Evolutionary conservation across 2,113 vertebrate genomes (phyloP).

Genomic region (Spermophilus dauricus): DNA sequence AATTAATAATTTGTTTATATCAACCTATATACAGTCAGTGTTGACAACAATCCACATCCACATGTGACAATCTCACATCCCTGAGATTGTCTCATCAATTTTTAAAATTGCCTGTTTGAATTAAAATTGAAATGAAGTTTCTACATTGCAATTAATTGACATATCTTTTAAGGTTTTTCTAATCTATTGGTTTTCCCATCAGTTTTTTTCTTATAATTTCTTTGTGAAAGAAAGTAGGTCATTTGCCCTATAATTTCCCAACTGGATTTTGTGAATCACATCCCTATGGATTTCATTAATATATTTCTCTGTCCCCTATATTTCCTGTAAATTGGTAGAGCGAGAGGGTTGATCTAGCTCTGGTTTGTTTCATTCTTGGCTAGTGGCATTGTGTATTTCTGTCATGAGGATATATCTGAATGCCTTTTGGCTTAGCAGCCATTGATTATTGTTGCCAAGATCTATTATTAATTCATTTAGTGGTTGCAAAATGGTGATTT

Average conservation of each 20-base stretch:
- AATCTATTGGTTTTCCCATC: not conserved
- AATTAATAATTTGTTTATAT: constrained; percentile 50
- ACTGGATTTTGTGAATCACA: not conserved
- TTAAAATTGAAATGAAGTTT: constrained; percentile 24
- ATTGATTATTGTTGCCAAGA: constrained; percentile 6
- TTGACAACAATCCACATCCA: not conserved
- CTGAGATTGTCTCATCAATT: constrained; percentile 8
- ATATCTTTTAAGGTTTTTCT: constrained; percentile 40
- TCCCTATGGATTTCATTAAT: not conserved
- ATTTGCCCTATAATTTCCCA: constrained; percentile 23
- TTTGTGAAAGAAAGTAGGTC: constrained; percentile 26
- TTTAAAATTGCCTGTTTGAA: constrained; percentile 50
- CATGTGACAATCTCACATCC: not conserved
- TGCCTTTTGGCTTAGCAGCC: constrained; percentile 32
- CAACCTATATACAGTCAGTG: not conserved
- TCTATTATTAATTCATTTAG: constrained; percentile 26
- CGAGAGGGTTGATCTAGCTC: not conserved
- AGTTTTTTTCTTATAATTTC: constrained; percentile 39
- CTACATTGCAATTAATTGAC: not conserved
- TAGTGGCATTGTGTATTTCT: not conserved
- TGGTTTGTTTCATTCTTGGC: not conserved
- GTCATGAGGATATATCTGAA: constrained; percentile 5
- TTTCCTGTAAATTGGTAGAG: constrained; percentile 62
- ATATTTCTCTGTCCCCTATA: constrained; percentile 12
- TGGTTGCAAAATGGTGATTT: constrained; percentile 55